Conservation (phyloP, 1,140 invertebrate genomes). For the Cyphomyrmex costatus region DNA sequence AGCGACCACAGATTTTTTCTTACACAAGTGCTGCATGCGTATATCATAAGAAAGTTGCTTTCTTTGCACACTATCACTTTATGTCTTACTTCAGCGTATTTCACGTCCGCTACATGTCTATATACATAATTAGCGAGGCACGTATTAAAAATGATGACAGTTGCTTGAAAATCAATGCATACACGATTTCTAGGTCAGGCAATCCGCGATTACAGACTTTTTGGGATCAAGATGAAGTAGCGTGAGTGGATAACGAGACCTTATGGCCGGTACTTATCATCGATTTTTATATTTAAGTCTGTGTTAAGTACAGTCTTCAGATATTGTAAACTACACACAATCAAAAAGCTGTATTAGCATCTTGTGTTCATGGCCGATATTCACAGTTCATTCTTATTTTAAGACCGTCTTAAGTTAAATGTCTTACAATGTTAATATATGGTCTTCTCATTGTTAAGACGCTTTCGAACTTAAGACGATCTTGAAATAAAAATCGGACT, state of each 20-base stretch:
- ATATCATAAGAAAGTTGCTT: slow-evolving; percentile 25
- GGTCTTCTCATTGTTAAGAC: too few relatives aligned
- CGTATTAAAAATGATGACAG: slow-evolving; percentile 12
- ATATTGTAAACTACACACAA: too few relatives aligned
- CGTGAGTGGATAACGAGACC: neutral
- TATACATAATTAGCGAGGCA: neutral
- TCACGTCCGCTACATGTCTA: neutral
- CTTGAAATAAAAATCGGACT: too few relatives aligned
- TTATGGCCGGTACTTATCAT: too few relatives aligned
- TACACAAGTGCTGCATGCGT: neutral
- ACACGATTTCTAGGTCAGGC: neutral
- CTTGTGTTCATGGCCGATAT: too few relatives aligned
- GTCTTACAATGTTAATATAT: too few relatives aligned
- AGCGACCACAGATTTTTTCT: neutral
- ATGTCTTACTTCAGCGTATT: slow-evolving; percentile 32
- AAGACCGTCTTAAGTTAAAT: too few relatives aligned
- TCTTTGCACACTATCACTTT: slow-evolving; percentile 42
- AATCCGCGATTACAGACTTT: neutral
- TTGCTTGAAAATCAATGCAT: neutral
- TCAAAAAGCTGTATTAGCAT: too few relatives aligned
- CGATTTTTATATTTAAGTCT: too few relatives aligned
- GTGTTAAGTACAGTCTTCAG: too few relatives aligned
- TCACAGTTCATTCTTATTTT: too few relatives aligned
- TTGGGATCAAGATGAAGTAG: neutral
- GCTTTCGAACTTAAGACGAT: too few relatives aligned